A percentile compares a stretch with the other conserved stretches of the same genome.
These are phyloP conservation scores for Rhingia rostrata DNA, from an alignment of 2,888 invertebrate species.

Conservation along the genomic window DNA sequence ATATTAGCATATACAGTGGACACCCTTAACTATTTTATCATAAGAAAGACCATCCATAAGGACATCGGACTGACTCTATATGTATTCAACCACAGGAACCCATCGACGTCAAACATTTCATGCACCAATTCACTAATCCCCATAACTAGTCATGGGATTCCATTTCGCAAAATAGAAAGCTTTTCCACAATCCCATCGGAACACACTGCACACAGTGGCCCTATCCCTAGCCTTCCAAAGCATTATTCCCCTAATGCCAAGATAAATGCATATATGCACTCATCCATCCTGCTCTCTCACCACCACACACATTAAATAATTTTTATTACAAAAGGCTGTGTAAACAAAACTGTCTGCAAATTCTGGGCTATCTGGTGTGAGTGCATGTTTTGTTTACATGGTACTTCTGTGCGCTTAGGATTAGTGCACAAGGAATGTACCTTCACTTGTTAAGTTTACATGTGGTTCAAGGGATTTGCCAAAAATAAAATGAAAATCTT, in stretches of 20 bases:
- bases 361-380: conserved; percentile 56
- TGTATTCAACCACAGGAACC: neutral
- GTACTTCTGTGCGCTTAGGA: conserved; percentile 44
- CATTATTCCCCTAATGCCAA: conserved; percentile 42
- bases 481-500: conserved; percentile 34
- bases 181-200: conserved; percentile 18
- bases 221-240: conserved; percentile 27
- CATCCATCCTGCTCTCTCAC: conserved; percentile 34
- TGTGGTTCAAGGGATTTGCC: conserved; percentile 64
- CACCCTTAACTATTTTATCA: too few species aligned
- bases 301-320: conserved; percentile 38
- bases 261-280: conserved; percentile 35
- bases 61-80: too few species aligned
- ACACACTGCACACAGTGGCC: neutral
- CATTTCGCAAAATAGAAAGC: conserved; percentile 19
- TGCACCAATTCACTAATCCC: conserved; percentile 62
- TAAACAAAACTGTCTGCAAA: conserved; percentile 65
- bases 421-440: conserved; percentile 51
- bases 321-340: conserved; percentile 59
- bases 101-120: conserved; percentile 42
- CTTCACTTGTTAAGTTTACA: conserved; percentile 68
- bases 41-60: too few species aligned
- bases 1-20: too few species aligned
- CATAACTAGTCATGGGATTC: conserved; percentile 28
- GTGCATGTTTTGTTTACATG: conserved; percentile 61